Evolutionary conservation across 2,888 invertebrate species (phyloP).

Genomic region (Tortrix viridana): DNA sequence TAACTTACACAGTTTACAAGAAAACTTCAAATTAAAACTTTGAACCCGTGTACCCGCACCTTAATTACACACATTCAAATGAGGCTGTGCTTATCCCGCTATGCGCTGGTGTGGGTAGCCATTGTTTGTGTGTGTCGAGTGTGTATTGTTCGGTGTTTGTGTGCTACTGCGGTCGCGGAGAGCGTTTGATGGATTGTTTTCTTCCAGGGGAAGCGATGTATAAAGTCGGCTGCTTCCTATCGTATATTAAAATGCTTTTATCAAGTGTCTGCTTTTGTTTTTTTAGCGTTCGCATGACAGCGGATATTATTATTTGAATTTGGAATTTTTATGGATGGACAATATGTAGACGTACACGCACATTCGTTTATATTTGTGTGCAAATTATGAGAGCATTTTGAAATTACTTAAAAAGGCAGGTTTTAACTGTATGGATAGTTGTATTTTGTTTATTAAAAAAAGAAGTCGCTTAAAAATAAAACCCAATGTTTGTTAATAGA

Average conservation of each 20-base stretch:
- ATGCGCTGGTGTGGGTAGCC: slow-evolving; percentile 16
- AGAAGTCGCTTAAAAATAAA: no score
- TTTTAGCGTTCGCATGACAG: slow-evolving; percentile 7
- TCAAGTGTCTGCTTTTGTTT: slow-evolving; percentile 18
- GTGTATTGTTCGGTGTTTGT: slow-evolving; percentile 4
- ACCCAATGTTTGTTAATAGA: no score
- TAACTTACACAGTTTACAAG: slow-evolving; percentile 1
- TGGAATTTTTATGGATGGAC: no score
- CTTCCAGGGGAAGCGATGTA: slow-evolving; percentile 53
- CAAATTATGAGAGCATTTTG: no score
- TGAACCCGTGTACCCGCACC: slow-evolving; percentile 11
- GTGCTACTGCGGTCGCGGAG: slow-evolving; percentile 47
- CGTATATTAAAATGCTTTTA: slow-evolving; percentile 20
- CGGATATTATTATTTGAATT: not conserved
- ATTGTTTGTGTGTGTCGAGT: slow-evolving; percentile 39
- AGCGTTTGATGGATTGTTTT: slow-evolving; percentile 64
- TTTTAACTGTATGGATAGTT: no score
- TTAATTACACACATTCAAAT: slow-evolving; percentile 34
- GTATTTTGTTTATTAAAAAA: no score
- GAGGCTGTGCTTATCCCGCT: slow-evolving; percentile 22
- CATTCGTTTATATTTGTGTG: no score
- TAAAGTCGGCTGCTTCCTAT: slow-evolving; percentile 46
- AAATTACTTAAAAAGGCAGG: no score
- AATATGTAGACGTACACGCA: no score
- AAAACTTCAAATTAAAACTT: slow-evolving; percentile 17